A percentile compares a stretch with the other conserved stretches of the same genome.
These are phyloP conservation scores for Podarcis lilfordi DNA, from an alignment of 2,797 vertebrate genomes.

Conservation along the genomic window DNA sequence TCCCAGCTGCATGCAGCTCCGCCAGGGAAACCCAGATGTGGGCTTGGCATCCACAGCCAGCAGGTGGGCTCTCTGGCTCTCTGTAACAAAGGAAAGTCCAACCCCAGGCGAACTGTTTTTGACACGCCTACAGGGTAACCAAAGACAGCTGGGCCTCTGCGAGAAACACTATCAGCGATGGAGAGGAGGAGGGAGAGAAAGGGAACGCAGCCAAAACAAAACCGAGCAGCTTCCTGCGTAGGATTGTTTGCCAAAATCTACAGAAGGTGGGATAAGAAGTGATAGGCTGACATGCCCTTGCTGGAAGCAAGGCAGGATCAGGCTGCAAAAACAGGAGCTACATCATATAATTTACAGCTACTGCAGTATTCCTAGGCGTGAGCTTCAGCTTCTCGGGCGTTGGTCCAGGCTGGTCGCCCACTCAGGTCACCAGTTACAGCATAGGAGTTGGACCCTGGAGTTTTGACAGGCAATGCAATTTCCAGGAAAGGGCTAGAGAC, in stretches of 20 bases:
- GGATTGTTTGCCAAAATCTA: neutral
- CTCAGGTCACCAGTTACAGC: neutral
- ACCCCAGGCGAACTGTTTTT: neutral
- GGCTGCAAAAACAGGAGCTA: neutral
- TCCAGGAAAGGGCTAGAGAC: accelerated
- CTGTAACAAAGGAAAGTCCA: neutral
- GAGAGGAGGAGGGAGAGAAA: neutral
- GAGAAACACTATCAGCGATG: neutral
- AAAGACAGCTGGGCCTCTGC: neutral
- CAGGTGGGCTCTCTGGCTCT: neutral
- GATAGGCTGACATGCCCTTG: neutral
- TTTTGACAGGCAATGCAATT: neutral
- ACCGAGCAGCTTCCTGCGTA: neutral
- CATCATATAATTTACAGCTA: neutral
- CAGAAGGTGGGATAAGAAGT: neutral
- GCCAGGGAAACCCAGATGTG: conserved; percentile 18
- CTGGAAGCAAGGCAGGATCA: neutral
- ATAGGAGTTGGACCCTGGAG: accelerated
- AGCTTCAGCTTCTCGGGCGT: neutral
- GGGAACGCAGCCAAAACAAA: neutral
- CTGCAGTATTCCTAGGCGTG: neutral
- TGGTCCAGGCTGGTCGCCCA: neutral
- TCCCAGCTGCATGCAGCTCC: neutral
- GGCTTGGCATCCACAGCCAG: neutral
- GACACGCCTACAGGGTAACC: neutral